Base-by-base conservation (phyloP, 2,888 invertebrate genomes). In the Pyrochroa serraticornis region DNA sequence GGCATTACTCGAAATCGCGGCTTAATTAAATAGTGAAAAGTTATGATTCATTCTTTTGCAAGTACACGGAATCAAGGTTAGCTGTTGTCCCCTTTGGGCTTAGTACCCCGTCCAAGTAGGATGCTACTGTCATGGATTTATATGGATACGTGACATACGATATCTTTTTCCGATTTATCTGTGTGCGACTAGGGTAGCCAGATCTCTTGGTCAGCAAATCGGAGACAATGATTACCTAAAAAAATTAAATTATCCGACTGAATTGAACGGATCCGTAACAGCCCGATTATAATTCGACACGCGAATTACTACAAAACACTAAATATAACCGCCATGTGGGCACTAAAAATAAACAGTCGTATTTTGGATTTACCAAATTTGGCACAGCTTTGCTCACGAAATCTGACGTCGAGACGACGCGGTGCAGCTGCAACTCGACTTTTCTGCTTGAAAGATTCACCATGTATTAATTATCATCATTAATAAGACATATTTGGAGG, bases 261-360 rank as follows among this genome's bases (percentile, higher is more conserved):
- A 12, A 42, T n/a, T 54, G n/a, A 54, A 22, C 35, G 3, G 33
- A 45, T 34, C 10, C 33, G 9, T 37, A 48, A 14, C 37, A 33
- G 30, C 45, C 36, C 13, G 31, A 30, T 42, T 22, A 22, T 32
- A 14, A 50, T 12, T 45, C 47, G 43, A 49, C 43, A 48, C 41
- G 22, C 10, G n/a, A 46, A 37, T 31, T 50, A 39, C 39, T 32
- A 39, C 22, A 14, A 55, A 31, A 41, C 12, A 43, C 64, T 64
- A 65, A 65, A 68, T 71, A 71, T 72, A 69, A 61, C 58, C 68
- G 52, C 68, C 74, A 71, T 72, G 71, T 71, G 72, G 64, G n/a
- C 12, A 9, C 66, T 69, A 71, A 63, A 67, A 63, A 65, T 69
- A 71, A 58, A 46, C 30, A 22, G 45, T 58, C 43, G 50, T 37